Evolutionary conservation across 2,113 vertebrate species (phyloP).

Genomic region (Galemys pyrenaicus): DNA sequence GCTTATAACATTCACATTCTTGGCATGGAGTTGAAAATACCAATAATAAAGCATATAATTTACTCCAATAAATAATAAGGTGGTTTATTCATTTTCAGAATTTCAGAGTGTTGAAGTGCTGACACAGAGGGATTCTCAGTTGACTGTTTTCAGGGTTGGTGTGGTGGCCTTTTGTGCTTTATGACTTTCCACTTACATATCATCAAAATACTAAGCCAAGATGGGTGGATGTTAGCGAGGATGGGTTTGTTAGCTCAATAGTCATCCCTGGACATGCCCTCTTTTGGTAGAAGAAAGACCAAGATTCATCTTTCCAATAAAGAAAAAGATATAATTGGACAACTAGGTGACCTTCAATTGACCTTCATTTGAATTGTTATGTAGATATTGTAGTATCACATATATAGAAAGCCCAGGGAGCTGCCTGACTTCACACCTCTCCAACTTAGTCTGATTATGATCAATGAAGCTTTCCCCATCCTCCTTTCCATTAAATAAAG

Average conservation of each 20-base stretch:
- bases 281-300: not conserved
- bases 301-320: not conserved
- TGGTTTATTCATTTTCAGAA: not conserved
- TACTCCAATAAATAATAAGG: not conserved
- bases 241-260: not conserved
- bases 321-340: not conserved
- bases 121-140: not conserved
- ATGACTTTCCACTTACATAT: not conserved
- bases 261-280: not conserved
- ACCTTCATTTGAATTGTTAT: not conserved
- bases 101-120: not conserved
- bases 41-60: not conserved
- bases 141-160: not conserved
- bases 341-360: not conserved
- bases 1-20: not conserved
- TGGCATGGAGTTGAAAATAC: not conserved
- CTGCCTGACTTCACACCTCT: not conserved
- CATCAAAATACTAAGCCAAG: not conserved
- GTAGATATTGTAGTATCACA: not conserved
- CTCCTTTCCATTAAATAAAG: not conserved
- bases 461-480: not conserved
- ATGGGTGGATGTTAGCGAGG: not conserved
- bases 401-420: not conserved
- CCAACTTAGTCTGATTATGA: not conserved
- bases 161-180: fast-evolving